Percentiles rank a stretch among this genome's conserved stretches.
These are phyloP conservation scores for Gnathonemus longibarbis DNA, from an alignment of 2,113 vertebrate genomes.

Conservation along the genomic window DNA sequence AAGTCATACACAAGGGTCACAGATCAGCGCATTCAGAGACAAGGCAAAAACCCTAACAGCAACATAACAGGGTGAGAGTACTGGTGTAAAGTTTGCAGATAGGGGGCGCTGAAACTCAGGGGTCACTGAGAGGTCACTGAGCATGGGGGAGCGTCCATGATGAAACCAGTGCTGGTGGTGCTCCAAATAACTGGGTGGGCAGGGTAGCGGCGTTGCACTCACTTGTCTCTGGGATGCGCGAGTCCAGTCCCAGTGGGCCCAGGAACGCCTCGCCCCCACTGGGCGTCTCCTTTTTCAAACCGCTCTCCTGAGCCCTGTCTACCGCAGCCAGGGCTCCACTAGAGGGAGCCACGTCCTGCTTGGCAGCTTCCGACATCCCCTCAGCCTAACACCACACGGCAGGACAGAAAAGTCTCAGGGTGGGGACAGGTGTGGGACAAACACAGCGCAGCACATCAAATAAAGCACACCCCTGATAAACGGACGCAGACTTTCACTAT, in stretches of 20 bases:
- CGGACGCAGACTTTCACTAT: not conserved
- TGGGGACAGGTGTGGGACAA: not conserved
- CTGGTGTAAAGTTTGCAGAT: not conserved
- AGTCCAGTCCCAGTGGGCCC: conserved; percentile 78
- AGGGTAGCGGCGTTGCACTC: conserved; percentile 52
- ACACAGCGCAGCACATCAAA: not conserved
- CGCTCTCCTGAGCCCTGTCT: conserved; percentile 66
- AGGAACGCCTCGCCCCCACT: conserved; percentile 63
- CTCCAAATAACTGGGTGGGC: not conserved
- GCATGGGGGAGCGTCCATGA: not conserved
- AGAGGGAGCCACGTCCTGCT: conserved; percentile 55
- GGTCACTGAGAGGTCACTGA: not conserved
- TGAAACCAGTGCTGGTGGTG: not conserved
- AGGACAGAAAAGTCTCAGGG: conserved; percentile 58
- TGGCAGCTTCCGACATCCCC: conserved; percentile 64
- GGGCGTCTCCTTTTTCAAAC: conserved; percentile 61
- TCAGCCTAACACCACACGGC: conserved; percentile 77
- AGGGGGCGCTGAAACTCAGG: not conserved
- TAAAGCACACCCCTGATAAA: not conserved
- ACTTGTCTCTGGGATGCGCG: conserved; percentile 93
- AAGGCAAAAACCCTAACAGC: not conserved
- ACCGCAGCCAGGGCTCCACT: conserved; percentile 49
- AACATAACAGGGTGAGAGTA: not conserved
- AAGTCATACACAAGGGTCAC: conserved; percentile 46
- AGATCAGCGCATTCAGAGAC: conserved; percentile 10